phyloP scores from a whole-genome alignment of 1,140 invertebrate genomes.

The Goniozus legneri region DNA sequence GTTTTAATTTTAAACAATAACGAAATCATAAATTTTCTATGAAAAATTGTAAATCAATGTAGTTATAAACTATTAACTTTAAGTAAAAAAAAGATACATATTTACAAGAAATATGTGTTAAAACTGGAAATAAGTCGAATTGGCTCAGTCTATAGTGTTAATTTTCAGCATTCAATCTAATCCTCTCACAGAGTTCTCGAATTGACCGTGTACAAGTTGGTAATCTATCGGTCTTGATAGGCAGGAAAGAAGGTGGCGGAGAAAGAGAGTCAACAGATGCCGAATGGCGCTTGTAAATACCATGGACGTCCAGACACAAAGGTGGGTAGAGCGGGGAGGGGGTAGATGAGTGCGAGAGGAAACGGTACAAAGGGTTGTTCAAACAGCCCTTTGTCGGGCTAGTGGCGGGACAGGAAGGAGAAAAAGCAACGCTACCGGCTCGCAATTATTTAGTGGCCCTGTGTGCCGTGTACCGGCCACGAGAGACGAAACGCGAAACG shows the following conservation, averaged over 20 bases:
- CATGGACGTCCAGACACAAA: constrained; percentile 24
- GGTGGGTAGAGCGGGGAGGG: constrained; percentile 10
- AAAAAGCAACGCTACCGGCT: constrained; percentile 31
- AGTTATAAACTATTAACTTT: too few relatives aligned
- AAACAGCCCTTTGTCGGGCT: constrained; percentile 40
- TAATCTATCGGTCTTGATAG: not conserved
- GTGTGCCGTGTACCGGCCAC: too few relatives aligned
- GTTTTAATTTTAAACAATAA: too few relatives aligned
- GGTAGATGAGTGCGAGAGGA: not conserved
- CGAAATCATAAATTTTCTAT: too few relatives aligned
- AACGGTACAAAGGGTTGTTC: constrained; percentile 36
- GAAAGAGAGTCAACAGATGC: constrained; percentile 14
- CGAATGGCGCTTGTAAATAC: constrained; percentile 33
- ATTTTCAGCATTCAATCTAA: too few relatives aligned
- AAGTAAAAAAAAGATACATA: too few relatives aligned
- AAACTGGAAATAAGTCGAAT: too few relatives aligned
- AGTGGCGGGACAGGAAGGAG: constrained; percentile 22
- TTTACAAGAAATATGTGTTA: too few relatives aligned
- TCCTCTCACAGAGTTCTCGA: too few relatives aligned
- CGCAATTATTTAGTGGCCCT: constrained; percentile 38
- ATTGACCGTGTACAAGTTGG: too few relatives aligned
- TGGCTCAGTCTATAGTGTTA: too few relatives aligned
- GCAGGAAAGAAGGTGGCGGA: not conserved
- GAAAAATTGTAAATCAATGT: too few relatives aligned
- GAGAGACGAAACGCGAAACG: not conserved